phyloP scores from a whole-genome alignment of 1,140 invertebrate species.

The Carposina sasakii region DNA sequence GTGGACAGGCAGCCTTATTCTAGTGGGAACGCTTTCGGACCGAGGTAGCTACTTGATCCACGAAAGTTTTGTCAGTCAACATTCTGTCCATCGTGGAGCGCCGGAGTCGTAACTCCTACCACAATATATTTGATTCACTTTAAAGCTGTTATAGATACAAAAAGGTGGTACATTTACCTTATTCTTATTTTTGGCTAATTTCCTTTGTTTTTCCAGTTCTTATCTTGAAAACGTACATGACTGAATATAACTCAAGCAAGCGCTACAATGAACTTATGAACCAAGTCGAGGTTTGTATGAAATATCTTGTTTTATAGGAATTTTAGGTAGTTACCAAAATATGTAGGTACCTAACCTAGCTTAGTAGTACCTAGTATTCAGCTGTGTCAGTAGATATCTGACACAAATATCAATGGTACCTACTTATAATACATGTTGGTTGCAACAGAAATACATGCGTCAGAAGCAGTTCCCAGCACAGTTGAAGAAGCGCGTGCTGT shows the following conservation, averaged over 20 bases:
- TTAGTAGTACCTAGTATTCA: background rate
- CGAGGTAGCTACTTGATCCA: too few species aligned
- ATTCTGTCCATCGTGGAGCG: too few species aligned
- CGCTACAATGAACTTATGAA: conserved; percentile 36
- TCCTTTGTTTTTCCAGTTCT: background rate
- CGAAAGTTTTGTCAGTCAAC: too few species aligned
- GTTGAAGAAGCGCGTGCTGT: conserved; percentile 28
- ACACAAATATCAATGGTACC: too few species aligned
- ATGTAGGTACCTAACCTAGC: background rate
- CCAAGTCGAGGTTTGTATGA: conserved; percentile 36
- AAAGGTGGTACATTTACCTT: background rate
- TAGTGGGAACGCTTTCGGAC: too few species aligned
- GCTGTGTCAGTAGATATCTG: too few species aligned
- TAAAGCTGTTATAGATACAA: too few species aligned
- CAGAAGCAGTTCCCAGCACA: conserved; percentile 33
- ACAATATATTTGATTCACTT: too few species aligned
- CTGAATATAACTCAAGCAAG: conserved; percentile 23
- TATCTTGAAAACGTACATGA: conserved; percentile 30
- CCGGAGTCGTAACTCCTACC: too few species aligned
- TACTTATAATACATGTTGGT: background rate
- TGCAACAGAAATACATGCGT: conserved; percentile 37
- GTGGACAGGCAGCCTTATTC: too few species aligned
- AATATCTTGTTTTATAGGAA: too few species aligned
- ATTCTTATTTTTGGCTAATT: background rate
- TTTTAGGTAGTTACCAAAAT: too few species aligned